phyloP scores from a whole-genome alignment of 1,140 invertebrate species.

The Diplogasteroides magnus region DNA sequence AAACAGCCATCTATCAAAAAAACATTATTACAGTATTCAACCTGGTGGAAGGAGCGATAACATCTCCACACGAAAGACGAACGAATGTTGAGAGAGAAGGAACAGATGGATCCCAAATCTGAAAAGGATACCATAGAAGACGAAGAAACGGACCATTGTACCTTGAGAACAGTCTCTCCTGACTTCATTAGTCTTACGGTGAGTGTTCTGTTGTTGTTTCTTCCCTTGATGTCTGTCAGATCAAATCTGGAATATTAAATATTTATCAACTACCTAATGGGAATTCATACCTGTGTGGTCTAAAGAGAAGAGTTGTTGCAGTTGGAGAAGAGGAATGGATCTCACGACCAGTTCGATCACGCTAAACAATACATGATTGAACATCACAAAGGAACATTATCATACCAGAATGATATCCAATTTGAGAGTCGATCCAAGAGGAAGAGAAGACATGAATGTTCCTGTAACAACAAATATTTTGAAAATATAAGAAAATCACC shows the following conservation, averaged over 20 bases:
- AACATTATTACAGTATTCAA: constrained; percentile 13
- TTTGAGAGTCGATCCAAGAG: constrained; percentile 19
- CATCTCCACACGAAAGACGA: constrained; percentile 9
- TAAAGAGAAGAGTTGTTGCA: constrained; percentile 6
- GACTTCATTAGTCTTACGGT: constrained; percentile 7
- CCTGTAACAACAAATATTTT: constrained; percentile 4
- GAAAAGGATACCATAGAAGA: neutral
- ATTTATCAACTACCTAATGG: neutral
- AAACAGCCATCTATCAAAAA: too few species aligned
- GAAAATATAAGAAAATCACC: too few species aligned
- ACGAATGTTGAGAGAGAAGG: constrained; percentile 8
- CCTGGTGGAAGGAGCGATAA: neutral
- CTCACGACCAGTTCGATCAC: constrained; percentile 14
- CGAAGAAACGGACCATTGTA: neutral
- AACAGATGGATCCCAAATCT: constrained; percentile 14
- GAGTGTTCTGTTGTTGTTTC: constrained; percentile 5
- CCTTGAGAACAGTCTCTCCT: constrained; percentile 27
- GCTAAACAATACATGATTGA: constrained; percentile 6
- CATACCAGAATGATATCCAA: too few species aligned
- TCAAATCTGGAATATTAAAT: constrained; percentile 21
- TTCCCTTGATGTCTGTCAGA: constrained; percentile 18
- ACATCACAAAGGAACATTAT: too few species aligned
- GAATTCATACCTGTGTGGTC: constrained; percentile 17
- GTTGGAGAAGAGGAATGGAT: neutral
- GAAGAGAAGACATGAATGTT: constrained; percentile 11